Evolutionary conservation across 2,888 invertebrate species (phyloP), one percentile per base, ranked within the genome.

Genomic region (Diabrotica balteata): DNA sequence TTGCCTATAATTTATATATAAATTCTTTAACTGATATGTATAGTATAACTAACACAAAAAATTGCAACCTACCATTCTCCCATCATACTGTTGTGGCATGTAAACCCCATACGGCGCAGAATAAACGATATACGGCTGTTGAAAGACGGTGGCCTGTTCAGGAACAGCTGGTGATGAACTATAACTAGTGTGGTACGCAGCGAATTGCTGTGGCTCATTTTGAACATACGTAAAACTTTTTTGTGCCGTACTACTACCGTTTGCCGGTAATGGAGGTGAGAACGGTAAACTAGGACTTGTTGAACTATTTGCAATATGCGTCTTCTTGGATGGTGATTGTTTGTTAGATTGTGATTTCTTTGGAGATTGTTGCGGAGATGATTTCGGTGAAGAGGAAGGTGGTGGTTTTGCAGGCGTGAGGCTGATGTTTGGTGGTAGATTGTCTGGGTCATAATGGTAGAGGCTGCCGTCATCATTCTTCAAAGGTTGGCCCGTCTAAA

Each of bases 361-460:
- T 7, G 80, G 81, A n/a, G 80, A 78, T 8, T 66, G 32, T 7
- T 70, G 49, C 10, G 57, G 53, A 8, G 54, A 52, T 17, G 44
- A 53, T n/a, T 71, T 72, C 67, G 79, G 78, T 32, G 73, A 73
- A 8, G 81, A 79, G 11, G 79, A 73, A 2, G 75, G 78, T 9
- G 73, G 72, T 11, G 75, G 72, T 68, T 77, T 77, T 7, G 55
- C 8, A 22, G 73, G 59, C 6, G 72, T 45, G 32, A 73, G 69
- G 32, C 72, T 69, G 49, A 81, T 72, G n/a, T 77, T 78, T 2
- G 80, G 84, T 0, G 91, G 91, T 9, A 90, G 90, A 80, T 91
- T 90, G 50, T 86, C 85, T 0, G 93, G 93, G 78, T 93, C 92
- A 83, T 90, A 93, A 71, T 91, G 90, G 82, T 94, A 94, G 11